Conservation (phyloP, 2,113 vertebrate species). For the Pogona vitticeps region DNA sequence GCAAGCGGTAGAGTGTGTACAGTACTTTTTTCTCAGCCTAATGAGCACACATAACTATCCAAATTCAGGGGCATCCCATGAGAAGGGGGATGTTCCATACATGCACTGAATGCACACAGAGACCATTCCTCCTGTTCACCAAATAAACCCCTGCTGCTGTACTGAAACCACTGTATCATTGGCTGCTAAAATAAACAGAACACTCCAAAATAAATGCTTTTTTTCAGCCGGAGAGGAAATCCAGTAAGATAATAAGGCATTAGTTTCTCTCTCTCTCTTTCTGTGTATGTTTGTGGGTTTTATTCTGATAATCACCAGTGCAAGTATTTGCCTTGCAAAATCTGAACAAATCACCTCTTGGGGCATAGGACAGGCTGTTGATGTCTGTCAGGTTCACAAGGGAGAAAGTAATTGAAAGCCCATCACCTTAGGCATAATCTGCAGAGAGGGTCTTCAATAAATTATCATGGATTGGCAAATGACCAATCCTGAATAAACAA, state of each 20-base stretch:
- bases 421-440: constrained; percentile 16
- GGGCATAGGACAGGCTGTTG: not conserved
- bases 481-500: not conserved
- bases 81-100: too few species aligned
- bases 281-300: too few species aligned
- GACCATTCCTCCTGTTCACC: not conserved
- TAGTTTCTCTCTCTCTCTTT: not conserved
- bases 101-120: too few species aligned
- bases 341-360: not conserved
- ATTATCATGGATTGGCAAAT: not conserved
- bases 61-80: too few species aligned
- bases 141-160: not conserved
- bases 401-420: constrained; percentile 28
- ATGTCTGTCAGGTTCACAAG: constrained; percentile 15
- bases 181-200: not conserved
- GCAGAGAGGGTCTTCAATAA: not conserved
- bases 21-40: too few species aligned
- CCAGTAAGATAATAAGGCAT: not conserved
- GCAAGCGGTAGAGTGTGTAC: too few species aligned
- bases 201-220: not conserved
- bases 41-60: too few species aligned
- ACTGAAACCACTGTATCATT: not conserved
- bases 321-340: not conserved
- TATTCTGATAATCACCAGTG: not conserved
- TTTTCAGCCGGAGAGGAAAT: not conserved